A percentile compares a stretch with the other conserved stretches of the same genome.
Evolutionary conservation across 2,797 vertebrate genomes (phyloP).

Genomic region (Bucorvus abyssinicus): DNA sequence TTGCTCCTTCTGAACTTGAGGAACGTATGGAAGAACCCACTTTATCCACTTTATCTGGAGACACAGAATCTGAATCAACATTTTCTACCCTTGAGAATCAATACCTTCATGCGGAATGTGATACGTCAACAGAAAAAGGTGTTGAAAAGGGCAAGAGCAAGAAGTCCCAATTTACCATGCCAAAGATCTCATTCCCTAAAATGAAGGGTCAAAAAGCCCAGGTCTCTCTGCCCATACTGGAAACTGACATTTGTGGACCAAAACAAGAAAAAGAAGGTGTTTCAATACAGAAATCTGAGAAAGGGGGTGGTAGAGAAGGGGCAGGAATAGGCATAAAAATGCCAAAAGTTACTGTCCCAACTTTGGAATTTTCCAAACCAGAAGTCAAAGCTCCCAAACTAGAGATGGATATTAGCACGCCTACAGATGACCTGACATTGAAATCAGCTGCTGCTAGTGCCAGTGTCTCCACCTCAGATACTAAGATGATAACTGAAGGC

Average conservation of each 20-base stretch:
- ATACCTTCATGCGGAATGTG: neutral
- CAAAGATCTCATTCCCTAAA: conserved; percentile 63
- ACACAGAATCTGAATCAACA: neutral
- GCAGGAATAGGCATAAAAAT: neutral
- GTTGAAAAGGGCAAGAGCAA: neutral
- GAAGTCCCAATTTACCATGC: conserved; percentile 50
- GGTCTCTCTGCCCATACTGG: neutral
- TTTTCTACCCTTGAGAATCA: neutral
- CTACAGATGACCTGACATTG: neutral
- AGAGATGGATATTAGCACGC: neutral
- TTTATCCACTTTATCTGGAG: neutral
- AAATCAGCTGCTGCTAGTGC: neutral
- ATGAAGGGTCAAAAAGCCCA: conserved; percentile 48
- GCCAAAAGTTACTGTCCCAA: neutral
- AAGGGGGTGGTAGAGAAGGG: neutral
- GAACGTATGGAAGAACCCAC: neutral
- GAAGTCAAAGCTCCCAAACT: neutral
- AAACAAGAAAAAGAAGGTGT: neutral
- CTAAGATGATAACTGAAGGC: neutral
- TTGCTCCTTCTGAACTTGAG: neutral
- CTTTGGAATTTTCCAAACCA: neutral
- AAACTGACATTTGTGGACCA: neutral
- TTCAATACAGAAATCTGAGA: neutral
- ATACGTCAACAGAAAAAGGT: neutral
- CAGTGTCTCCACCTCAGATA: neutral